phyloP scores from a whole-genome alignment of 2,888 invertebrate genomes.

The Sphinx pinastri region DNA sequence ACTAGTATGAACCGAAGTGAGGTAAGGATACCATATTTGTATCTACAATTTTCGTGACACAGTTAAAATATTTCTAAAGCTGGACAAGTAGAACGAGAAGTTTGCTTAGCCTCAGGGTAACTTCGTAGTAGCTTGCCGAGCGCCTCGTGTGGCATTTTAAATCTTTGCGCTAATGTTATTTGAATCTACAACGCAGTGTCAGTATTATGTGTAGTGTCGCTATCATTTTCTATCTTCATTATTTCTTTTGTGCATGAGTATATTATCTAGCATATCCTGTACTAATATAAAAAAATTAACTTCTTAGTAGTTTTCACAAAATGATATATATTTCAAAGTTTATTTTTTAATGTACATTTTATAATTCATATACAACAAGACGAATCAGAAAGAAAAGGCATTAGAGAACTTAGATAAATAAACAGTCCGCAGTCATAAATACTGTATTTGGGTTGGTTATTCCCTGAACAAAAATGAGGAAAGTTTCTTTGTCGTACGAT shows the following conservation, averaged over 20 bases:
- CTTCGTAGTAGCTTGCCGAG: not conserved
- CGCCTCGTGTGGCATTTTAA: constrained; percentile 38
- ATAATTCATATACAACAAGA: not conserved
- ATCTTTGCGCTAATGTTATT: constrained; percentile 33
- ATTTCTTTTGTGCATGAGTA: not conserved
- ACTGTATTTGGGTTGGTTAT: constrained; percentile 15
- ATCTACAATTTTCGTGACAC: not conserved
- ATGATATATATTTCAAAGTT: not conserved
- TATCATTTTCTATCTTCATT: not conserved
- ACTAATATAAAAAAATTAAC: too few species aligned
- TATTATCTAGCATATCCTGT: not conserved
- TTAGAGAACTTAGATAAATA: constrained; percentile 24
- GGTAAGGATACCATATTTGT: too few species aligned
- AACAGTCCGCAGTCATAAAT: not conserved
- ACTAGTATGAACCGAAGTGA: not conserved
- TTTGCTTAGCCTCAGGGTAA: not conserved
- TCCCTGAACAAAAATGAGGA: constrained; percentile 30
- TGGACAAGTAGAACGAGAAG: not conserved
- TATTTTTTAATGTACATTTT: too few species aligned
- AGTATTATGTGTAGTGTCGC: too few species aligned
- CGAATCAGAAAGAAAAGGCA: constrained; percentile 25
- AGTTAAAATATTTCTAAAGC: not conserved
- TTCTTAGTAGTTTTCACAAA: not conserved
- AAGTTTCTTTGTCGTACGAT: constrained; percentile 39
- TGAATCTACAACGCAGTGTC: constrained; percentile 34